A percentile compares a stretch with the other conserved stretches of the same genome.
Conservation (phyloP, 1,140 invertebrate genomes). For the Dendrolimus punctatus region DNA sequence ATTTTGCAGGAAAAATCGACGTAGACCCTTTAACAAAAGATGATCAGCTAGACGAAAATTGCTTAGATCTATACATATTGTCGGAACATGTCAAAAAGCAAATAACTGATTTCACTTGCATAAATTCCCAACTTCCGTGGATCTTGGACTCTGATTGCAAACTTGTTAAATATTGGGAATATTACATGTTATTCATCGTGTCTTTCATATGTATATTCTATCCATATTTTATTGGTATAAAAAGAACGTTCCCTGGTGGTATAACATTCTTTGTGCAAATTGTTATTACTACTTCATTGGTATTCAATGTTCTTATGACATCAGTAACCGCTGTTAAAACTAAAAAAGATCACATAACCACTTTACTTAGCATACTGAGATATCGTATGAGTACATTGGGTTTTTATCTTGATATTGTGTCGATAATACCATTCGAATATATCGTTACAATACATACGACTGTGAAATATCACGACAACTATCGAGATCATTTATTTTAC, state of each 20-base stretch:
- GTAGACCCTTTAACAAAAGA: constrained; percentile 32
- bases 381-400: constrained; percentile 55
- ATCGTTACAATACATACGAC: constrained; percentile 48
- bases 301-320: constrained; percentile 44
- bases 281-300: constrained; percentile 40
- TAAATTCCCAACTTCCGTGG: constrained; percentile 48
- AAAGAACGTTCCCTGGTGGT: constrained; percentile 38
- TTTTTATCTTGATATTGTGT: constrained; percentile 59
- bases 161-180: constrained; percentile 54
- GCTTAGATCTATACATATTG: constrained; percentile 55
- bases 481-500: constrained; percentile 53
- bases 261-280: constrained; percentile 43
- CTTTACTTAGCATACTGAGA: constrained; percentile 39
- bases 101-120: constrained; percentile 39
- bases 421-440: constrained; percentile 60
- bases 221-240: constrained; percentile 54
- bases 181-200: constrained; percentile 45
- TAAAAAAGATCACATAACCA: constrained; percentile 51
- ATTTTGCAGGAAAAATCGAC: constrained; percentile 38
- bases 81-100: constrained; percentile 59
- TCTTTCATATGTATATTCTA: constrained; percentile 47
- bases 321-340: constrained; percentile 50
- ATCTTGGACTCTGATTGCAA: constrained; percentile 50
- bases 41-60: constrained; percentile 46
- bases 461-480: constrained; percentile 39